Conservation (phyloP, 2,113 vertebrate genomes). For the Clarias magur region DNA sequence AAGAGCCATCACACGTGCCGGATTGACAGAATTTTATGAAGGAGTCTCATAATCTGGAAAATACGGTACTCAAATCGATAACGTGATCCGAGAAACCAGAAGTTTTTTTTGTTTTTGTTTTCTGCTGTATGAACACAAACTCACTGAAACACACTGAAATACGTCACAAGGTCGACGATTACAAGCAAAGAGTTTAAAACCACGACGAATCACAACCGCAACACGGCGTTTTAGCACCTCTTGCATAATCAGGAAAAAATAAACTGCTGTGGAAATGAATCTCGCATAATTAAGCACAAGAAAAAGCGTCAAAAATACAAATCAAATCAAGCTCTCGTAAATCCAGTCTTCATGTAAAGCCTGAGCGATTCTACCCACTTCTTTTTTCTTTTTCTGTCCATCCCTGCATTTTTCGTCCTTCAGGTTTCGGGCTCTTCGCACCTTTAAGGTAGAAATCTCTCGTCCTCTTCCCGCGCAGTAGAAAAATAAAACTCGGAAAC, state of each 20-base stretch:
- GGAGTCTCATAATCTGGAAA: not conserved
- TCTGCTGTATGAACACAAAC: not conserved
- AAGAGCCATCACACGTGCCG: not conserved
- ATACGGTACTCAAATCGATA: not conserved
- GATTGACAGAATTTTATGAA: not conserved
- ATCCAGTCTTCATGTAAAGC: not conserved
- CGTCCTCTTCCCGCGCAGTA: conserved; percentile 55
- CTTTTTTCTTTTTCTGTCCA: not conserved
- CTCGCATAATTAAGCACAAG: not conserved
- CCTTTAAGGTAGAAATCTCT: conserved; percentile 64
- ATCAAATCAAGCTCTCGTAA: not conserved
- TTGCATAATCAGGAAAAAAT: conserved; percentile 20
- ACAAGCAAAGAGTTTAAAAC: conserved; percentile 28
- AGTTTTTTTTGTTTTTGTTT: not conserved
- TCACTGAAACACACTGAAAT: not conserved
- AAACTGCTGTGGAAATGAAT: not conserved
- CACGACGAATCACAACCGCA: conserved; percentile 6
- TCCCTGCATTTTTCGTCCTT: not conserved
- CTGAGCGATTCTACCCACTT: not conserved
- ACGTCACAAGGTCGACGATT: not conserved
- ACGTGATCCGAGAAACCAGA: not conserved
- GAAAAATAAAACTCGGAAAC: conserved; percentile 65
- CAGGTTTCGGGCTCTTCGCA: conserved; percentile 51
- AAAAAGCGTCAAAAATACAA: not conserved
- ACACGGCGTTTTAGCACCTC: conserved; percentile 26